Percentiles rank a stretch among this genome's conserved stretches.
phyloP scores from a whole-genome alignment of 1,140 invertebrate species.

The Bombus consobrinus region DNA sequence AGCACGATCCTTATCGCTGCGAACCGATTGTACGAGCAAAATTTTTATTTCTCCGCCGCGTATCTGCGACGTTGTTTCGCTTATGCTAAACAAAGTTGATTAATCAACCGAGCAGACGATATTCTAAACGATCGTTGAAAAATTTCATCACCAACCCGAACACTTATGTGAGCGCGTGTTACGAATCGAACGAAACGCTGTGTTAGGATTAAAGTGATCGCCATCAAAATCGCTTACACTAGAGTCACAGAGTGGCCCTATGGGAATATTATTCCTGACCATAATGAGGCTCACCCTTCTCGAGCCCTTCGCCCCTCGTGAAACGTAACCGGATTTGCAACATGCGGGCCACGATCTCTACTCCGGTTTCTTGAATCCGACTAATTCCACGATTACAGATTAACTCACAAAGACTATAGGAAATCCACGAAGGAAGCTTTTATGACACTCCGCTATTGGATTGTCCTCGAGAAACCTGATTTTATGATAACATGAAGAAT shows the following conservation, averaged over 20 bases:
- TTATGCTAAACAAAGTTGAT: slow-evolving; percentile 3
- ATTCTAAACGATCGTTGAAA: not conserved
- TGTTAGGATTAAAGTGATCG: not conserved
- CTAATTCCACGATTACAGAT: slow-evolving; percentile 36
- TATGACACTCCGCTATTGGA: not conserved
- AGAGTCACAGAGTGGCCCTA: slow-evolving; percentile 23
- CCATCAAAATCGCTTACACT: not conserved
- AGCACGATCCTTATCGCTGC: slow-evolving; percentile 56
- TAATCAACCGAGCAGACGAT: not conserved
- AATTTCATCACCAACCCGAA: not conserved
- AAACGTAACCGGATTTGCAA: slow-evolving; percentile 51
- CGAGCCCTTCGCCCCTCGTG: slow-evolving; percentile 11
- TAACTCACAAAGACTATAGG: not conserved
- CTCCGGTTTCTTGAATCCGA: slow-evolving; percentile 8
- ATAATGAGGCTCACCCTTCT: slow-evolving; percentile 36
- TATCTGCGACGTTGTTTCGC: not conserved
- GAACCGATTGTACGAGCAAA: slow-evolving; percentile 51
- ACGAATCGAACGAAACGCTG: not conserved
- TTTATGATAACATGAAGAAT: too few species aligned
- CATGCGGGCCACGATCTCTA: slow-evolving; percentile 36
- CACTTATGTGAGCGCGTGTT: not conserved
- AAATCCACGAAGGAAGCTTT: not conserved
- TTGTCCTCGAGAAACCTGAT: not conserved
- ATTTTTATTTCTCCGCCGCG: slow-evolving; percentile 35
- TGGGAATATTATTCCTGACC: slow-evolving; percentile 50